These are phyloP conservation scores for Brachionus rotundiformis DNA, from an alignment of 1,140 invertebrate species.

Conservation along the genomic window DNA sequence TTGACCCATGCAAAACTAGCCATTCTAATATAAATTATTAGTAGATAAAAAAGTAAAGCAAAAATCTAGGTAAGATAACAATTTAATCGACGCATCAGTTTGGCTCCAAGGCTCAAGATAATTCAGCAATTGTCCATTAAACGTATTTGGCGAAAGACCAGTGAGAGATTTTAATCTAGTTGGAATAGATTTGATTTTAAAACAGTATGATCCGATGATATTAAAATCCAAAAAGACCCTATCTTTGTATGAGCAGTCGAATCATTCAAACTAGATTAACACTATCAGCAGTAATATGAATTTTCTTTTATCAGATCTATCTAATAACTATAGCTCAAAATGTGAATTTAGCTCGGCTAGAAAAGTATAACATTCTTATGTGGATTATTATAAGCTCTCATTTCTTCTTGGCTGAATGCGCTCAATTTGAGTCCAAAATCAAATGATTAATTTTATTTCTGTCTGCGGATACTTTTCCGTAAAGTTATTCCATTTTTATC, in stretches of 20 bases:
- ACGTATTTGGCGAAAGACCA: not conserved
- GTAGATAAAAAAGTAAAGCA: not conserved
- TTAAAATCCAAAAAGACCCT: not conserved
- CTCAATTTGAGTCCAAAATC: not conserved
- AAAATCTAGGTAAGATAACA: not conserved
- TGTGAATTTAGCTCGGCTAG: not conserved
- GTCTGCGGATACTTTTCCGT: not conserved
- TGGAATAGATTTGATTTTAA: not conserved
- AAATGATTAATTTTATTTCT: not conserved
- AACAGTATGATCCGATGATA: conserved; percentile 11
- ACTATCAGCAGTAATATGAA: not conserved
- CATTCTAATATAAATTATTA: too few relatives aligned
- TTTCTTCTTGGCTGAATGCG: not conserved
- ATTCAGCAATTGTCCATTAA: not conserved
- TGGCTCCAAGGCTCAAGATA: not conserved
- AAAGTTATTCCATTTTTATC: not conserved
- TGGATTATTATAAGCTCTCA: not conserved
- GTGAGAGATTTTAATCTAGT: conserved; percentile 18
- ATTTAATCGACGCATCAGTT: not conserved
- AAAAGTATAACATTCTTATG: not conserved
- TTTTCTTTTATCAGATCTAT: not conserved
- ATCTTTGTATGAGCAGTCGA: not conserved
- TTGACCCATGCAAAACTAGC: not conserved
- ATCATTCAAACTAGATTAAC: not conserved
- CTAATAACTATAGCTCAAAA: conserved; percentile 14